Percentiles rank a stretch among this genome's conserved stretches.
phyloP scores from a whole-genome alignment of 2,888 invertebrate species.

The Subacronicta megacephala region DNA sequence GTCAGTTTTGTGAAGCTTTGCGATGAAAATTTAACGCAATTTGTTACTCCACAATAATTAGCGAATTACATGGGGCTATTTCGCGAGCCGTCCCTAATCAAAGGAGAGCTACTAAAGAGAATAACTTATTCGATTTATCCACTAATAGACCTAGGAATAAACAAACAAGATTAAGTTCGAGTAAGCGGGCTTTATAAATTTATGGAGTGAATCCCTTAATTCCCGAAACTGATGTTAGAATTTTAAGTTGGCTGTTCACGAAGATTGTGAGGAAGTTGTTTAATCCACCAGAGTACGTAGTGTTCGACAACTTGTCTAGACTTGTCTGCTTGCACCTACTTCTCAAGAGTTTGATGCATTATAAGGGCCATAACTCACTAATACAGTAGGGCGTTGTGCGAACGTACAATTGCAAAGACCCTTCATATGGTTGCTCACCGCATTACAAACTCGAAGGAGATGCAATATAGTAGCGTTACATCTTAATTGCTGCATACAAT shows the following conservation, averaged over 20 bases:
- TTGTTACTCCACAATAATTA: slow-evolving; percentile 73
- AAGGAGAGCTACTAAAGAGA: slow-evolving; percentile 77
- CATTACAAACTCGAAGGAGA: too few species aligned
- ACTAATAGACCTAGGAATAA: slow-evolving; percentile 82
- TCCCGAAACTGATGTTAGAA: slow-evolving; percentile 81
- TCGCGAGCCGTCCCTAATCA: slow-evolving; percentile 72
- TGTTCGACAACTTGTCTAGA: slow-evolving; percentile 58
- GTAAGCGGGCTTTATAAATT: slow-evolving; percentile 79
- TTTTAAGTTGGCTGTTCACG: slow-evolving; percentile 78
- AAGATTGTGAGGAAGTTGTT: slow-evolving; percentile 75
- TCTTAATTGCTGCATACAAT: too few species aligned
- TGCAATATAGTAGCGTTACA: too few species aligned
- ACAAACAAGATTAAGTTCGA: slow-evolving; percentile 81
- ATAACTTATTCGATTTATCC: slow-evolving; percentile 84
- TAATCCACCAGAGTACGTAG: slow-evolving; percentile 74
- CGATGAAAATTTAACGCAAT: slow-evolving; percentile 62
- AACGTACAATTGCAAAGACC: too few species aligned
- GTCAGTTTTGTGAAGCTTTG: slow-evolving; percentile 21
- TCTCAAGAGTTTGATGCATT: slow-evolving; percentile 52
- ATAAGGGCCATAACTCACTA: slow-evolving; percentile 20
- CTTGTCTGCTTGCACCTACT: slow-evolving; percentile 45
- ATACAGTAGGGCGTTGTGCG: too few species aligned
- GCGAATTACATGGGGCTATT: slow-evolving; percentile 74
- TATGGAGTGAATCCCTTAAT: slow-evolving; percentile 79
- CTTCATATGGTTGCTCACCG: too few species aligned